Conservation (phyloP, 2,888 invertebrate genomes). For the Latrodectus elegans region DNA sequence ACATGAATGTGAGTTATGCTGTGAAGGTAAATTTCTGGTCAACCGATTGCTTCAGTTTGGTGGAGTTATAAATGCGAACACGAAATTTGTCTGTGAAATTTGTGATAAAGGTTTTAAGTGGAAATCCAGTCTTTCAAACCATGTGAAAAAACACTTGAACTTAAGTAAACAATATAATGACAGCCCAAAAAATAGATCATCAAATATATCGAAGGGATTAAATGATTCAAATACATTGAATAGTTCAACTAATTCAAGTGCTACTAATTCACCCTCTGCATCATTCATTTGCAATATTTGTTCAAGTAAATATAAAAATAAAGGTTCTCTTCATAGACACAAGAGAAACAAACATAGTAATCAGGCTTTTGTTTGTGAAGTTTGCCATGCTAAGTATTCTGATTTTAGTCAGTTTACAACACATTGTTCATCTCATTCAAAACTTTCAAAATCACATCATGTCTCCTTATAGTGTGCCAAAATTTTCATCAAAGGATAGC, state of each 20-base stretch:
- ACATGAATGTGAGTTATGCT: conserved; percentile 50
- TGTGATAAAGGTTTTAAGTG: conserved; percentile 37
- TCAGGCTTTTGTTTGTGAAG: conserved; percentile 1
- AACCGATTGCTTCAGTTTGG: conserved; percentile 34
- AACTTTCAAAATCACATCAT: background rate
- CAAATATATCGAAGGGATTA: no score
- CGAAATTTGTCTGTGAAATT: conserved; percentile 37
- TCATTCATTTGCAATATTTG: conserved; percentile 2
- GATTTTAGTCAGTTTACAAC: background rate
- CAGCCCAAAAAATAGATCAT: no score
- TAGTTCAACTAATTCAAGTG: background rate
- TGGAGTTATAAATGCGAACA: conserved; percentile 24
- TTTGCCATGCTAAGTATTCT: conserved; percentile 15
- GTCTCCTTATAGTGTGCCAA: conserved; percentile 6
- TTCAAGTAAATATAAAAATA: background rate
- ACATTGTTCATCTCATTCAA: conserved; percentile 20
- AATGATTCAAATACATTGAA: no score
- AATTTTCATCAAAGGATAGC: background rate
- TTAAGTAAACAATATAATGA: no score
- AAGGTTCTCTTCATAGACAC: background rate
- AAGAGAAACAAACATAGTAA: background rate
- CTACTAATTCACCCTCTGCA: background rate
- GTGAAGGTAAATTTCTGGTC: conserved; percentile 41
- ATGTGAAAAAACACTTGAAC: background rate
- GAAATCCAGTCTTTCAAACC: conserved; percentile 8